Conservation (phyloP, 2,888 invertebrate genomes). For the Epinotia ramella region DNA sequence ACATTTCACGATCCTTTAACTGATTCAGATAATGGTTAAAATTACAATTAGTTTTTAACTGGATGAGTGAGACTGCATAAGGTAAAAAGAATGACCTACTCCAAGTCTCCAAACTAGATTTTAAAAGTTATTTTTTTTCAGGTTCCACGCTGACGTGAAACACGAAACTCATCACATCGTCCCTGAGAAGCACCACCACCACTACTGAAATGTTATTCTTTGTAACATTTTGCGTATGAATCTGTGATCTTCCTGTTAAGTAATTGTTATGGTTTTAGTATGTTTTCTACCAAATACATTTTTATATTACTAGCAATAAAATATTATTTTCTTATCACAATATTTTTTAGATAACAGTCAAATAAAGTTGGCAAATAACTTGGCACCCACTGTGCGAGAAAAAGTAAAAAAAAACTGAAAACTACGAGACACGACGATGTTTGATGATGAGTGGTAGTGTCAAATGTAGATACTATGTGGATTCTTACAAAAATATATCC, state of each 20-base stretch:
- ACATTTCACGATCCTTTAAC: too few species aligned
- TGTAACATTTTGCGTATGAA: constrained; percentile 12
- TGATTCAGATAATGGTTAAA: too few species aligned
- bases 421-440: too few species aligned
- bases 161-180: constrained; percentile 56
- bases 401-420: too few species aligned
- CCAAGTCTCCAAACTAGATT: too few species aligned
- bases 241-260: constrained; percentile 26
- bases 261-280: constrained; percentile 34
- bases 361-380: too few species aligned
- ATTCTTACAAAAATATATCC: too few species aligned
- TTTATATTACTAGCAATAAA: neutral
- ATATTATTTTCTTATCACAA: neutral
- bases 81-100: too few species aligned
- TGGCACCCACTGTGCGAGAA: too few species aligned
- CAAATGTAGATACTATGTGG: too few species aligned
- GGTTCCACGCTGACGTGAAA: constrained; percentile 59
- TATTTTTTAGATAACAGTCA: neutral
- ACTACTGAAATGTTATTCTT: constrained; percentile 35
- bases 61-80: neutral
- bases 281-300: constrained; percentile 42
- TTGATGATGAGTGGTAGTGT: too few species aligned
- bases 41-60: neutral
- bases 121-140: constrained; percentile 46
- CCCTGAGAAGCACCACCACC: constrained; percentile 53